These are phyloP conservation scores for Mimachlamys varia DNA, from an alignment of 2,888 invertebrate species.

Conservation along the genomic window DNA sequence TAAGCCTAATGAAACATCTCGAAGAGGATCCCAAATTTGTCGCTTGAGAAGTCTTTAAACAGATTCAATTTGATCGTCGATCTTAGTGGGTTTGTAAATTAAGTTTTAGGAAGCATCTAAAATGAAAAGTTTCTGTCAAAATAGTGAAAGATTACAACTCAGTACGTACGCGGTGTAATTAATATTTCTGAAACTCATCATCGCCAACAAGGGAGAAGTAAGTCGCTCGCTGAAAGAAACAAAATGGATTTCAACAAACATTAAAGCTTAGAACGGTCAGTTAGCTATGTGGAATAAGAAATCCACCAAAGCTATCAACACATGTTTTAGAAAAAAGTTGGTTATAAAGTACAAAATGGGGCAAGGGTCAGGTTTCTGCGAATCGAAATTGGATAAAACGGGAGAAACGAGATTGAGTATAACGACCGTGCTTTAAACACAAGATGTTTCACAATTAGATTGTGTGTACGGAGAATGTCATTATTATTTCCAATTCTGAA, in stretches of 20 bases:
- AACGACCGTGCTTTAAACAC: background rate
- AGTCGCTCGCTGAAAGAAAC: background rate
- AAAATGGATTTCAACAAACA: background rate
- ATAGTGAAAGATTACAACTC: background rate
- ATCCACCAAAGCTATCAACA: background rate
- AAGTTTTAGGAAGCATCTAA: background rate
- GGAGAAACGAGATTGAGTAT: background rate
- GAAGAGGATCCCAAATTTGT: background rate
- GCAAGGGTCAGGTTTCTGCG: background rate
- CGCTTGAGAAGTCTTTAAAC: slow-evolving; percentile 20
- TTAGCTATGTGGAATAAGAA: background rate
- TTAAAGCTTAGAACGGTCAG: background rate
- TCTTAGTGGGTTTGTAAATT: background rate
- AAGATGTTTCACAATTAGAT: slow-evolving; percentile 4
- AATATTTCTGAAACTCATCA: background rate
- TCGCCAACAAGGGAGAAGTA: background rate
- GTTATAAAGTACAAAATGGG: background rate
- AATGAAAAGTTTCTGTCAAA: background rate
- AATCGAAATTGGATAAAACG: background rate
- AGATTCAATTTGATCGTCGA: background rate
- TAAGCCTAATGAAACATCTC: background rate
- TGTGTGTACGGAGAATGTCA: background rate
- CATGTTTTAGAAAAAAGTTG: background rate
- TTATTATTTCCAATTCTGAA: slow-evolving; percentile 31
- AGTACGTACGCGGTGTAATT: background rate